Evolutionary conservation across 2,888 invertebrate genomes (phyloP), one percentile per base, ranked within the genome.

Genomic region (Sarcophaga carnaria): DNA sequence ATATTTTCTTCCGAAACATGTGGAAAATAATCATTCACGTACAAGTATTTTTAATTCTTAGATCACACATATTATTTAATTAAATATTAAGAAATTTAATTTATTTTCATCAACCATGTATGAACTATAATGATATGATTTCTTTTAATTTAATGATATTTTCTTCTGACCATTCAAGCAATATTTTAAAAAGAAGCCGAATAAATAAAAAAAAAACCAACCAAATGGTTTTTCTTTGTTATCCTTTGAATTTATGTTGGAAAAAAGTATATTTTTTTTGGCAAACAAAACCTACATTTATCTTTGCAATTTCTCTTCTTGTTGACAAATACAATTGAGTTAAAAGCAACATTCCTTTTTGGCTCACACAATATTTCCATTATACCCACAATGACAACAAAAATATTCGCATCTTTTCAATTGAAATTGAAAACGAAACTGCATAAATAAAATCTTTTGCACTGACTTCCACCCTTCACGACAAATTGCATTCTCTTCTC

Each of bases 241-340:
- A 49, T 71, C 59, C 17, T 63, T 77, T 27, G n/a, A 80, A 81
- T 81, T 85, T 85, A 86, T 76, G 66, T 62, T 77, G 20, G 75
- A 83, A 83, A 72, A 67, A 64, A 80, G 81, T 79, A 75, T 81
- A 62, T 78, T 71, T 82, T 83, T 37, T 81, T 54, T 81, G 83
- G 84, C 80, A 84, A 81, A 75, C 77, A 67, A 79, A 81, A 75
- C 75, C 66, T 75, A 47, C 81, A 87, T 87, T 87, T 81, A 79
- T 87, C 83, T 87, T 84, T 12, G 54, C 60, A 76, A 62, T 75
- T 66, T 81, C 37, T 66, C 74, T 79, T 87, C 81, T 20, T 78
- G 87, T 84, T 83, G 87, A 87, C 87, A 87, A 80, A 54, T 54
- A 84, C 84, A 87, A 87, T 87, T 87, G 86, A 81, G 78, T 87